Conservation (phyloP, 2,113 vertebrate genomes). For the Oplegnathus fasciatus region DNA sequence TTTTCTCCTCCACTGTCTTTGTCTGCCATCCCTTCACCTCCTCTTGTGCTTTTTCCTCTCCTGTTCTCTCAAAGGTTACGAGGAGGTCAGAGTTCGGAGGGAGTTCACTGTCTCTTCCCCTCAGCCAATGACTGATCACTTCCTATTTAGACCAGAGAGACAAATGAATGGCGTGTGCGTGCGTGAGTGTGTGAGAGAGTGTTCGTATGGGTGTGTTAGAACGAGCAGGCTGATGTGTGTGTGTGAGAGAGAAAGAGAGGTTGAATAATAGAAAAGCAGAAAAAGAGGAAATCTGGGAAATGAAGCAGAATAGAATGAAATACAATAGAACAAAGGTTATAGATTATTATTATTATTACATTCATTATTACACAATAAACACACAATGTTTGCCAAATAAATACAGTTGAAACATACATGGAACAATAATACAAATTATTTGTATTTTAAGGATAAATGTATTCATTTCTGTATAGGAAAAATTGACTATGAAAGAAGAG, state of each 20-base stretch:
- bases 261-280: slow-evolving; percentile 8
- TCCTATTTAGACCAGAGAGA: slow-evolving; percentile 73
- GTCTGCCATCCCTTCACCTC: slow-evolving; percentile 4
- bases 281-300: slow-evolving; percentile 21
- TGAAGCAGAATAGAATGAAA: background rate
- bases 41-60: slow-evolving; percentile 11
- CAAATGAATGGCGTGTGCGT: slow-evolving; percentile 36
- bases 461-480: background rate
- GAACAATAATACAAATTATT: background rate
- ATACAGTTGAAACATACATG: too few species aligned
- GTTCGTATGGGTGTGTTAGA: background rate
- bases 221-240: background rate
- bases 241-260: background rate
- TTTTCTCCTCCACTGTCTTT: slow-evolving; percentile 1
- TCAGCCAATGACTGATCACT: slow-evolving; percentile 75
- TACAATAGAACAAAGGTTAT: background rate
- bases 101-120: slow-evolving; percentile 70
- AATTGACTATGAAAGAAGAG: background rate
- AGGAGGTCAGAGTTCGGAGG: slow-evolving; percentile 61
- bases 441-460: background rate
- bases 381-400: background rate
- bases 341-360: background rate
- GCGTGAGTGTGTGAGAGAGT: slow-evolving; percentile 5
- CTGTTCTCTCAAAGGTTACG: slow-evolving; percentile 58
- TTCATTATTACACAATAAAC: background rate